A percentile compares a stretch with the other conserved stretches of the same genome.
Conservation (phyloP, 2,113 vertebrate species). For the Chionis minor region DNA sequence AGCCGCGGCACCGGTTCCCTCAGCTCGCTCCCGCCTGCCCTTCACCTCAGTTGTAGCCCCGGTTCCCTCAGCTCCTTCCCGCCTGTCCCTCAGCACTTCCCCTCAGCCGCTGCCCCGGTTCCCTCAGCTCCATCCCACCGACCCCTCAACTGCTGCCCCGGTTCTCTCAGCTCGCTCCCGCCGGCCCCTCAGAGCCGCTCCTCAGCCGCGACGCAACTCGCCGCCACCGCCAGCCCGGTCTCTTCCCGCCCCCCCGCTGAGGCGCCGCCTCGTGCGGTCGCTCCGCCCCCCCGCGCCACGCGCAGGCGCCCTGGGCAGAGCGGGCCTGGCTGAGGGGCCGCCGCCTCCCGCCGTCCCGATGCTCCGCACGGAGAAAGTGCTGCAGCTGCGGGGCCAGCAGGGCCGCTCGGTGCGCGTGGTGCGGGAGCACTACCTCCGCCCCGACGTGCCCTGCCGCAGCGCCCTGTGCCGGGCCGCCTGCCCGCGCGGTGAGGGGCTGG, state of each 20-base stretch:
- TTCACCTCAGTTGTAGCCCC: too few species aligned
- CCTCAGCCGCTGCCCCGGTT: too few species aligned
- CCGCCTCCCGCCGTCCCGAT: neutral
- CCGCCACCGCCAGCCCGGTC: fast-evolving
- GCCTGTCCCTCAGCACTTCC: too few species aligned
- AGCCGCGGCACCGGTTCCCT: too few species aligned
- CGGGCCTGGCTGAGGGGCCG: neutral
- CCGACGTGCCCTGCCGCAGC: conserved; percentile 85
- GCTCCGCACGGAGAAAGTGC: conserved; percentile 87
- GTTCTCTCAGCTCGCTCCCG: neutral
- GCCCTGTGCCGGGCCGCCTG: conserved; percentile 81
- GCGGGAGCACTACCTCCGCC: conserved; percentile 89
- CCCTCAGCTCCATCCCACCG: too few species aligned
- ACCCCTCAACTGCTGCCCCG: too few species aligned
- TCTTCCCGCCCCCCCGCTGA: neutral
- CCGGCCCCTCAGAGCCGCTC: neutral
- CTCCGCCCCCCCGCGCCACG: neutral
- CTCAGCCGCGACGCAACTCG: neutral
- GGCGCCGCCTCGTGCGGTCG: neutral
- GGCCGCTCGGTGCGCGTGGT: conserved; percentile 89
- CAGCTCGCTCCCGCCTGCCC: too few species aligned
- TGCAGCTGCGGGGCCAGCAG: conserved; percentile 84
- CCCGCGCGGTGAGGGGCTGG: conserved; percentile 71
- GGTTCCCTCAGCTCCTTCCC: too few species aligned
- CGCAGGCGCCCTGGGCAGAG: neutral